Percentiles rank a stretch among this genome's conserved stretches.
phyloP scores from a whole-genome alignment of 2,797 vertebrate species.

The Harpagifer antarcticus region DNA sequence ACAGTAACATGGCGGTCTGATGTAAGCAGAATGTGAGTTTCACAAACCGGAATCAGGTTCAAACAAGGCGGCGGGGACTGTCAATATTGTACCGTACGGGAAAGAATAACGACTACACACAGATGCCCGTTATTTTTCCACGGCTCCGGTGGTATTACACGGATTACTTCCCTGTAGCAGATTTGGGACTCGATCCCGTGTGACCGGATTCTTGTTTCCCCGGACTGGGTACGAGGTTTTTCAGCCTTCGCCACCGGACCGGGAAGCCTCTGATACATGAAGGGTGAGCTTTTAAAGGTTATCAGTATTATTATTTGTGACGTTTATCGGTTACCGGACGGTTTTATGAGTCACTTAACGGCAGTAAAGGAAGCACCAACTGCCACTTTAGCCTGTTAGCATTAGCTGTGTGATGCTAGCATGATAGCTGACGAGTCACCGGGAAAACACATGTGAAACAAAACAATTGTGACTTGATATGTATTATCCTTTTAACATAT shows the following conservation, averaged over 20 bases:
- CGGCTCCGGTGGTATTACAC: rapidly evolving
- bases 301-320: rapidly evolving
- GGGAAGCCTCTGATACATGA: rapidly evolving
- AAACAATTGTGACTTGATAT: background rate
- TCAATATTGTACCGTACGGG: rapidly evolving
- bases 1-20: conserved; percentile 71
- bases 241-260: conserved; percentile 66
- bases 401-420: conserved; percentile 63
- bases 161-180: background rate
- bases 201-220: background rate
- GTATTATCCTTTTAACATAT: rapidly evolving
- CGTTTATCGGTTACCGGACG: rapidly evolving
- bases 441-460: background rate
- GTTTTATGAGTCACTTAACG: background rate
- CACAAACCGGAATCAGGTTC: background rate
- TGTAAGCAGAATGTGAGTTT: conserved; percentile 26
- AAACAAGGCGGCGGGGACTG: background rate
- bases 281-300: conserved; percentile 52
- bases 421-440: conserved; percentile 29
- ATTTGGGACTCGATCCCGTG: conserved; percentile 72
- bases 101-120: background rate
- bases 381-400: conserved; percentile 59
- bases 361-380: background rate
- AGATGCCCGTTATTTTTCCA: rapidly evolving
- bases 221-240: conserved; percentile 23